Conservation (phyloP, 1,140 invertebrate species). For the Odontomachus brunneus region DNA sequence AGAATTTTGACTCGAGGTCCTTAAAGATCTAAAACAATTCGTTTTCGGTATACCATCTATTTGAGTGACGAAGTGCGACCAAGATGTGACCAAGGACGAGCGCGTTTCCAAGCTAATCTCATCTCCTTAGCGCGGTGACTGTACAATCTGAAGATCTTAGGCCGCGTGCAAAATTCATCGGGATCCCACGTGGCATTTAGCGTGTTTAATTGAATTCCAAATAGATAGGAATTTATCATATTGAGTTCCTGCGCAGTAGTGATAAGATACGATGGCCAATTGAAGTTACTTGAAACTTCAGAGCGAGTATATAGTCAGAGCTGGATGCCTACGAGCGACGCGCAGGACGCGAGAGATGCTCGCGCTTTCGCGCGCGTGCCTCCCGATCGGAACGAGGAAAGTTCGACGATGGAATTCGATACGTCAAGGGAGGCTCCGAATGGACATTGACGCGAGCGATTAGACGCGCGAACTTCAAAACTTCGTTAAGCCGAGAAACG, state of each 20-base stretch:
- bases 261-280: constrained; percentile 40
- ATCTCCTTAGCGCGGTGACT: too few relatives aligned
- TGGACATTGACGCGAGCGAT: constrained; percentile 81
- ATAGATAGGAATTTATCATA: neutral
- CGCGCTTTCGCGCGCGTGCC: constrained; percentile 58
- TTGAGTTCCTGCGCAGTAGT: neutral
- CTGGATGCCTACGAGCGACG: constrained; percentile 10
- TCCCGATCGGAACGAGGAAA: constrained; percentile 74
- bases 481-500: constrained; percentile 76
- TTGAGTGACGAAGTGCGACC: too few relatives aligned
- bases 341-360: neutral
- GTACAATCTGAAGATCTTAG: too few relatives aligned
- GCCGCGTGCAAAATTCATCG: neutral
- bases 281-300: constrained; percentile 21
- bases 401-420: constrained; percentile 77
- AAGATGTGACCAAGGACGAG: too few relatives aligned
- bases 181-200: neutral
- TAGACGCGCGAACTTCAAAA: constrained; percentile 81
- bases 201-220: constrained; percentile 33
- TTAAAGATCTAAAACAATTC: too few relatives aligned
- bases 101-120: too few relatives aligned
- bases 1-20: too few relatives aligned
- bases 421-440: constrained; percentile 73
- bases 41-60: too few relatives aligned
- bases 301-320: constrained; percentile 2